These are phyloP conservation scores for Dorcus parallelipipedus DNA, from an alignment of 2,888 invertebrate species.

Conservation along the genomic window DNA sequence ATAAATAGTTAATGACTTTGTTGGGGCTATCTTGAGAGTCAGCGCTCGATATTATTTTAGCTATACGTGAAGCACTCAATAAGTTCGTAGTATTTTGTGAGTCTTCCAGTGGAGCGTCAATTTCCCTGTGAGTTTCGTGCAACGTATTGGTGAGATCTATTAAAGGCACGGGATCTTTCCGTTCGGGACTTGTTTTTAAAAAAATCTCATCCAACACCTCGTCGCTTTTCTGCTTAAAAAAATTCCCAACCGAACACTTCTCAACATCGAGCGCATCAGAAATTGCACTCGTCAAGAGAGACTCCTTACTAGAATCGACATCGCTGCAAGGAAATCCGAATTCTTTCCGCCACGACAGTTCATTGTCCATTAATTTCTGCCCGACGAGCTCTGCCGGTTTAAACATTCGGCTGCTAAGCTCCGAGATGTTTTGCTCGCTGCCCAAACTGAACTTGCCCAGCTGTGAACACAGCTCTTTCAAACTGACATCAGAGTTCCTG, in stretches of 20 bases:
- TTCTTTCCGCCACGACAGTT: slow-evolving; percentile 46
- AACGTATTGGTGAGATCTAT: slow-evolving; percentile 27
- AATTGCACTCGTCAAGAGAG: slow-evolving; percentile 4
- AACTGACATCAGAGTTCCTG: slow-evolving; percentile 30
- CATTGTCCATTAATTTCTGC: slow-evolving; percentile 46
- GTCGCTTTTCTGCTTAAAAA: slow-evolving; percentile 48
- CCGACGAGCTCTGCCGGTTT: slow-evolving; percentile 42
- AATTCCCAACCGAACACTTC: slow-evolving; percentile 49
- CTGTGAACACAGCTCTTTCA: slow-evolving; percentile 32
- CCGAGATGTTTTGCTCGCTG: neutral
- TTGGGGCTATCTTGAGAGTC: slow-evolving; percentile 13
- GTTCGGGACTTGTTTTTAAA: slow-evolving; percentile 32
- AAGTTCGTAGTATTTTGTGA: neutral
- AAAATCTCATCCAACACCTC: slow-evolving; percentile 38
- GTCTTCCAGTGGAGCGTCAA: neutral
- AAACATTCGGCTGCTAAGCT: slow-evolving; percentile 31
- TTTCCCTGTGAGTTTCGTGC: neutral
- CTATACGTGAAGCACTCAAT: slow-evolving; percentile 17
- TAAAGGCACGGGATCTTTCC: slow-evolving; percentile 33
- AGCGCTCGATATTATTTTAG: slow-evolving; percentile 12
- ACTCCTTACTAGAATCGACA: neutral
- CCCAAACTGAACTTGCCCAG: slow-evolving; percentile 24
- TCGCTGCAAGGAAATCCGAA: slow-evolving; percentile 30
- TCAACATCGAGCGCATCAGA: slow-evolving; percentile 23
- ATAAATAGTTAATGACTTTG: slow-evolving; percentile 16